phyloP scores from a whole-genome alignment of 2,797 vertebrate species.

The Schizothorax lantsangensis region DNA sequence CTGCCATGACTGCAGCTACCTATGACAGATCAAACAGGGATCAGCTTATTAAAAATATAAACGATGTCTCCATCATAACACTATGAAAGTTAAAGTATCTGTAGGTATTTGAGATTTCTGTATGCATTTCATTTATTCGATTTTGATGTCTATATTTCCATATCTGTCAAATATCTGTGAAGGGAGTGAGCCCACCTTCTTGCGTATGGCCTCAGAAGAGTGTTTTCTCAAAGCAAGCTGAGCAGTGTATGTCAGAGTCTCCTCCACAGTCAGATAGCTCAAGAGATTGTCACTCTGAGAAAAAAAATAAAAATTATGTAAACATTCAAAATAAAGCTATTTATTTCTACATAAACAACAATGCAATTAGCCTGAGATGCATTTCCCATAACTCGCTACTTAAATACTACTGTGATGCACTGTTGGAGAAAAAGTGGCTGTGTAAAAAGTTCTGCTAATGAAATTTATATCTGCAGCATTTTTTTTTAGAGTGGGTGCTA shows the following conservation, averaged over 20 bases:
- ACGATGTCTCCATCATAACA: background rate
- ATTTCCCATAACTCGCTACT: background rate
- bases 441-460: background rate
- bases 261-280: constrained; percentile 90
- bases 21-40: constrained; percentile 60
- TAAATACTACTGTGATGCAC: background rate
- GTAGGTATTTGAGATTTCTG: background rate
- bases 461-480: background rate
- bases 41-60: background rate
- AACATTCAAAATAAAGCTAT: background rate
- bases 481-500: background rate
- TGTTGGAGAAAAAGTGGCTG: background rate
- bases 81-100: background rate
- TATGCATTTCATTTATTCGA: background rate
- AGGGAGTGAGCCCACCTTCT: constrained; percentile 79
- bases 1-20: constrained; percentile 89
- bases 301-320: background rate
- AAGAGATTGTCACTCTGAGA: constrained; percentile 88
- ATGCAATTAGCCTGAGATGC: background rate
- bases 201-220: constrained; percentile 78
- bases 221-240: constrained; percentile 83
- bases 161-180: background rate
- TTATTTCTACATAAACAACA: background rate
- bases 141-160: background rate
- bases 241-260: constrained; percentile 90